Percentiles rank a stretch among this genome's conserved stretches.
Evolutionary conservation across 1,140 invertebrate species (phyloP).

Genomic region (Leptopilina boulardi): DNA sequence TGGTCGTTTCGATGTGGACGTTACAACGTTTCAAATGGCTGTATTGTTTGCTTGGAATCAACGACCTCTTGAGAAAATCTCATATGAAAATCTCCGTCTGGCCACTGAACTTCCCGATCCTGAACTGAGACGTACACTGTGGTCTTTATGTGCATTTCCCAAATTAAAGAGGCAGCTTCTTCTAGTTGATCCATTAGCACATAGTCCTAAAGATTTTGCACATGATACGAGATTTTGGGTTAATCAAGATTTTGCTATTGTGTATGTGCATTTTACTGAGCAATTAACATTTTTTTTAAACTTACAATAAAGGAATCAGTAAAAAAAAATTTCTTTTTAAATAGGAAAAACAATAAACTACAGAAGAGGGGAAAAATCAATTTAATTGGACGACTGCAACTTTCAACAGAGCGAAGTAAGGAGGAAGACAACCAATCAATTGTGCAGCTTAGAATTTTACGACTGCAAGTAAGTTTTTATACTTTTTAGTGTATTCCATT

Average conservation of each 20-base stretch:
- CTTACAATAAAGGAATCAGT: background rate
- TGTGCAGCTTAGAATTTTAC: slow-evolving; percentile 94
- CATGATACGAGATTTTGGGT: slow-evolving; percentile 97
- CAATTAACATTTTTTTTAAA: slow-evolving; percentile 28
- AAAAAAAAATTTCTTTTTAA: slow-evolving; percentile 43
- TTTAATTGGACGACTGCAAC: slow-evolving; percentile 94
- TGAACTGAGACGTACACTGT: slow-evolving; percentile 96
- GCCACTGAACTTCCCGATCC: slow-evolving; percentile 98
- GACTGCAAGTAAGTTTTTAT: slow-evolving; percentile 81
- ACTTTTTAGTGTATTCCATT: slow-evolving; percentile 24
- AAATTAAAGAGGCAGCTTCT: slow-evolving; percentile 96
- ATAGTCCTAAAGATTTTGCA: slow-evolving; percentile 94
- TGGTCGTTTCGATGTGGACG: slow-evolving; percentile 97
- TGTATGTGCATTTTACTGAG: slow-evolving; percentile 75
- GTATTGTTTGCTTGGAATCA: slow-evolving; percentile 99
- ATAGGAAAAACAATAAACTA: slow-evolving; percentile 93
- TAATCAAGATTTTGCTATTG: slow-evolving; percentile 95
- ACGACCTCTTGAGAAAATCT: slow-evolving; percentile 91
- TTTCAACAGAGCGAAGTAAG: slow-evolving; percentile 96
- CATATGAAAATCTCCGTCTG: slow-evolving; percentile 95
- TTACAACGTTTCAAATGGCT: slow-evolving; percentile 99
- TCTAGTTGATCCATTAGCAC: slow-evolving; percentile 85
- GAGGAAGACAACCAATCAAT: slow-evolving; percentile 99
- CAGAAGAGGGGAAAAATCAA: slow-evolving; percentile 96
- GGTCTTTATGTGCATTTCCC: slow-evolving; percentile 97